These are phyloP conservation scores for Brachystomella parvula DNA, from an alignment of 1,140 invertebrate species.

Conservation along the genomic window DNA sequence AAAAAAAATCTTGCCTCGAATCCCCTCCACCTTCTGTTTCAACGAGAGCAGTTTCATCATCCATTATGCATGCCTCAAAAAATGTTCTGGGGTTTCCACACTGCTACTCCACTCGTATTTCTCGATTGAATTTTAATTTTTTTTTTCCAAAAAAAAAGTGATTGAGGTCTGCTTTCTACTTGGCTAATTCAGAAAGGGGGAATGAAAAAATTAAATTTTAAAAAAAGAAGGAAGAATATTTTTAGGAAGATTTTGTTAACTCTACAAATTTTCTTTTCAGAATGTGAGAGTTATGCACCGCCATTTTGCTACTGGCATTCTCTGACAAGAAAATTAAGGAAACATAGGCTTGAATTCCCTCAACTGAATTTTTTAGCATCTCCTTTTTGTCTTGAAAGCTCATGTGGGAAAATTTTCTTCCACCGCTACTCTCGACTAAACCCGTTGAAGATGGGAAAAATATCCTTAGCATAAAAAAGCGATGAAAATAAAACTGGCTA, in stretches of 20 bases:
- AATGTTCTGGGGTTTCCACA: no score
- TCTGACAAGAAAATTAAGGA: background rate
- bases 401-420: background rate
- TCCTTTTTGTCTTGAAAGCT: background rate
- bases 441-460: background rate
- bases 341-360: constrained; percentile 6
- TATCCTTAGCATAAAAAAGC: no score
- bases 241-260: constrained; percentile 2
- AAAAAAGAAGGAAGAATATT: background rate
- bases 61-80: background rate
- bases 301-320: background rate
- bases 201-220: no score
- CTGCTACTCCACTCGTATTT: no score
- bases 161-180: no score
- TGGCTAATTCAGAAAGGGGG: no score
- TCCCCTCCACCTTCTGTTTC: background rate
- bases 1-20: no score
- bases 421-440: background rate
- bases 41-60: background rate
- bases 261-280: no score
- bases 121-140: no score
- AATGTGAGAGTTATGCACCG: background rate
- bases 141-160: no score
- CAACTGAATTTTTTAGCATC: background rate
- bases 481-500: no score